Conservation (phyloP, 2,797 vertebrate genomes). For the Phaenicophaeus curvirostris region DNA sequence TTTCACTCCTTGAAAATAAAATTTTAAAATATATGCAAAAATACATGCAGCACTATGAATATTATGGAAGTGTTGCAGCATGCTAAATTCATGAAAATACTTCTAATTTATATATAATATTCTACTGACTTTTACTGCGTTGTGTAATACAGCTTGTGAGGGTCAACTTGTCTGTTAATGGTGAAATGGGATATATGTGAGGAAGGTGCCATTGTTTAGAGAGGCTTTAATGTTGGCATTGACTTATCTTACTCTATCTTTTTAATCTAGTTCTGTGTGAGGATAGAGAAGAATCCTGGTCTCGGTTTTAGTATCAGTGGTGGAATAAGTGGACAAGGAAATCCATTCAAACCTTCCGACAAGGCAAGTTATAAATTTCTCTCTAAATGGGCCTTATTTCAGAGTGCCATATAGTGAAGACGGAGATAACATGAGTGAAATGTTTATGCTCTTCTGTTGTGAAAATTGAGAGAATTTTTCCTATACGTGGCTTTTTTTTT, state of each 20-base stretch:
- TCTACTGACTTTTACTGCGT: accelerated
- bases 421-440: accelerated
- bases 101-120: not conserved
- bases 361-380: constrained; percentile 85
- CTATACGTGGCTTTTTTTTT: not conserved
- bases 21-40: not conserved
- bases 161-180: accelerated
- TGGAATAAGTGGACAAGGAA: constrained; percentile 98
- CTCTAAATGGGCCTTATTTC: not conserved
- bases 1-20: not conserved
- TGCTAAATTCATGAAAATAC: not conserved
- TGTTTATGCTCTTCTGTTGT: not conserved
- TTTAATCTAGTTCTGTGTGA: constrained; percentile 90
- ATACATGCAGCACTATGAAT: not conserved
- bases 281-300: constrained; percentile 99
- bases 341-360: constrained; percentile 99
- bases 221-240: not conserved
- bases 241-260: constrained; percentile 31
- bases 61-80: accelerated
- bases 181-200: not conserved
- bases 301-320: constrained; percentile 99
- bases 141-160: not conserved
- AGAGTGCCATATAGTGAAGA: not conserved
- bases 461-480: not conserved
- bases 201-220: not conserved